Conservation (phyloP, 2,888 invertebrate genomes). For the Resseliella maxima region DNA sequence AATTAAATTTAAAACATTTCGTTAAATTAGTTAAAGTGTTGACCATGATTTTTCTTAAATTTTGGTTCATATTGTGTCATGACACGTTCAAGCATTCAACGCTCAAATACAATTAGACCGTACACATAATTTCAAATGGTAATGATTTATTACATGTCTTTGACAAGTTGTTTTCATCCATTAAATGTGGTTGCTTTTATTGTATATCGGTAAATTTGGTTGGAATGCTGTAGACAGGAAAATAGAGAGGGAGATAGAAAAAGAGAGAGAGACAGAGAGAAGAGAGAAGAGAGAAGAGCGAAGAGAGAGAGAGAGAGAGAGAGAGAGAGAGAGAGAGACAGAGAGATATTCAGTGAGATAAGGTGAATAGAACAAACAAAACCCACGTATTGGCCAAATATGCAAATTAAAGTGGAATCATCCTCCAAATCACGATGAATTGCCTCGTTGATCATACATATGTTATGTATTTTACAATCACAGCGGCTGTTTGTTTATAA, state of each 20-base stretch:
- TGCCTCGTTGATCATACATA: background rate
- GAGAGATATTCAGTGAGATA: background rate
- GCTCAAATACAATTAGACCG: background rate
- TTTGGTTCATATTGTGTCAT: background rate
- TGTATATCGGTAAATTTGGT: background rate
- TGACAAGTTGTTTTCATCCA: background rate
- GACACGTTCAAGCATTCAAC: background rate
- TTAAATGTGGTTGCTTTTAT: background rate
- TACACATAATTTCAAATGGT: background rate
- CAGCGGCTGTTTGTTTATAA: background rate
- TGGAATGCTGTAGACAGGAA: background rate
- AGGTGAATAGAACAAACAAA: background rate
- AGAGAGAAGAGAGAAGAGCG: no score
- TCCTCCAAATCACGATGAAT: slow-evolving; percentile 21
- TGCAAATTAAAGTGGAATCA: slow-evolving; percentile 21
- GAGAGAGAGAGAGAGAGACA: no score
- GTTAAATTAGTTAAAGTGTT: background rate
- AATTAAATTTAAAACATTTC: no score
- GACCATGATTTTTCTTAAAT: background rate
- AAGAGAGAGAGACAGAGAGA: no score
- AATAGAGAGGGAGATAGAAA: no score
- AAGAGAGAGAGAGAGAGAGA: no score
- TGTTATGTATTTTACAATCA: background rate
- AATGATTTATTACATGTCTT: slow-evolving; percentile 15
- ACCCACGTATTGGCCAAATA: slow-evolving; percentile 34